Evolutionary conservation across 2,888 invertebrate species (phyloP), one percentile per base, ranked within the genome.

Genomic region (Patella caerulea): DNA sequence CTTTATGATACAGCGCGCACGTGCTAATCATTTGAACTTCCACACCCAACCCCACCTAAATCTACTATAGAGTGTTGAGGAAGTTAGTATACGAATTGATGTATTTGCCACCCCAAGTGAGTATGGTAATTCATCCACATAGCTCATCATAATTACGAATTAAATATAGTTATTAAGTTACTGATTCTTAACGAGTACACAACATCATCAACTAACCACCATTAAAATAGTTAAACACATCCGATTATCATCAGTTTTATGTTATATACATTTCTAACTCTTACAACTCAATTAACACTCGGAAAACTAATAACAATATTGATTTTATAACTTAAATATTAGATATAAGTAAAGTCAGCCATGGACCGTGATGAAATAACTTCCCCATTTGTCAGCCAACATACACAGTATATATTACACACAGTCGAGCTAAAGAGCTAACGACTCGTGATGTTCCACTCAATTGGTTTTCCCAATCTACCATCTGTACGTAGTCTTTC

Each of bases 241-340:
- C 45, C 45, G 45, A 45, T 45, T 45, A 4, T 45, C 45, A 45
- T 45, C 45, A 45, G 45, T 45, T 9, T 45, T 14, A 65, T 65
- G 65, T 65, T 65, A 65, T 65, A 65, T 24, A 19, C 24, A 65
- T 65, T 24, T 65, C 9, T 19, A 24, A 14, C 14, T 65, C 24
- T 65, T 65, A 65, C 14, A 65, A 65, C 2, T 65, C 65, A 24
- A 65, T 65, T 65, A 65, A 65, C 65, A 65, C 65, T 24, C 65
- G 65, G 65, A 24, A 24, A 65, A 24, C 19, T 65, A 65, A 65
- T 65, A 65, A 65, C 65, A 65, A 65, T 65, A 65, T 65, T 65
- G 65, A 65, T 65, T 24, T 45, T 45, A 45, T 45, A 45, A 45
- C 45, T 45, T 24, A 24, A 65, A 65, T 65, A 24, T 65, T 12